Percentiles rank a stretch among this genome's conserved stretches.
Evolutionary conservation across 2,797 vertebrate species (phyloP).

Genomic region (Macropodus opercularis): DNA sequence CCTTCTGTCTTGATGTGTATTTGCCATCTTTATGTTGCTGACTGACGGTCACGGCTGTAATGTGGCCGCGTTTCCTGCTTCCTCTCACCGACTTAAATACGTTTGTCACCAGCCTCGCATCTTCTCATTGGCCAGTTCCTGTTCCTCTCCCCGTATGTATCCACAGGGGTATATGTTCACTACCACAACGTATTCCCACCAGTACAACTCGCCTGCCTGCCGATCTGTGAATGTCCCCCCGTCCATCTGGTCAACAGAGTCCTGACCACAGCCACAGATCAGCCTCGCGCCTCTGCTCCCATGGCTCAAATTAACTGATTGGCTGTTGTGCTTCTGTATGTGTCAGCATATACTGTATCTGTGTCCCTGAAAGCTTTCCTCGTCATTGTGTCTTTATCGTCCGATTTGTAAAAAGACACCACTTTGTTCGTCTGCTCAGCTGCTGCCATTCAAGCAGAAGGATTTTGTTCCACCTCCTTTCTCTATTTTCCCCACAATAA

Average conservation of each 20-base stretch:
- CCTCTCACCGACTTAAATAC: conserved; percentile 18
- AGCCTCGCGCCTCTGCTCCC: conserved; percentile 60
- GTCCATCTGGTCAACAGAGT: conserved; percentile 67
- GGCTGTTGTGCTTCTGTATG: no score
- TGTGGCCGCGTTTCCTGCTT: conserved; percentile 45
- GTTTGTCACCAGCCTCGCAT: conserved; percentile 26
- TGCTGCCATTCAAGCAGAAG: neutral
- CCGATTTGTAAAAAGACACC: neutral
- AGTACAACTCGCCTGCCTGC: conserved; percentile 33
- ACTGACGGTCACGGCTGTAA: conserved; percentile 25
- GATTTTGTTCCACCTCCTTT: no score
- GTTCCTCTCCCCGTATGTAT: conserved; percentile 48
- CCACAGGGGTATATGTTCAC: no score
- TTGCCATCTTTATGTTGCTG: no score
- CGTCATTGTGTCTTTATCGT: neutral
- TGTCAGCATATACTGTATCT: no score
- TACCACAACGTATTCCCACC: conserved; percentile 6
- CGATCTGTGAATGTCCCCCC: conserved; percentile 58
- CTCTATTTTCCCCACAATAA: no score
- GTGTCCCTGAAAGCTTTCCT: neutral
- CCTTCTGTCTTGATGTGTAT: conserved; percentile 6
- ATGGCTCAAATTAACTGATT: conserved; percentile 69
- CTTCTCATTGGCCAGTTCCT: conserved; percentile 22
- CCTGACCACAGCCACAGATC: conserved; percentile 49
- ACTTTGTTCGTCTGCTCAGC: conserved; percentile 3